Evolutionary conservation across 2,797 vertebrate species (phyloP), one percentile per base, ranked within the genome.

Genomic region (Galagoides demidoff): DNA sequence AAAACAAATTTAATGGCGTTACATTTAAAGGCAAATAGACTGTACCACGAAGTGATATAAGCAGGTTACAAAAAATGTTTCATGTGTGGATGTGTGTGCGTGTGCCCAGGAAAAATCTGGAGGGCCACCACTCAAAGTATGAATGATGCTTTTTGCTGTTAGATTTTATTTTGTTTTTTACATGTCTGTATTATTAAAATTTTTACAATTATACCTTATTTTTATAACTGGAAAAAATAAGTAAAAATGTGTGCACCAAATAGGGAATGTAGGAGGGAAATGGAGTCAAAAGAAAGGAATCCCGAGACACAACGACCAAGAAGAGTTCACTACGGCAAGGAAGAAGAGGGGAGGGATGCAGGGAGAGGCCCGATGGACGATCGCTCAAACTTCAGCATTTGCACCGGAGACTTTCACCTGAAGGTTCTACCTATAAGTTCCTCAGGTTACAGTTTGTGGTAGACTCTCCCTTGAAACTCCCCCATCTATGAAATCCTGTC

Each of bases 221-320:
- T 94, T 64, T 92, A 89, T 31, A 76, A 95, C 29, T 12, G 61
- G n/a, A 49, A 85, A 85, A 52, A 52, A 87, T 49, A 49, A 49
- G 45, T 49, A 11, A 49, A 49, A 49, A 49, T 49, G 45, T 49
- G 87, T 86, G 91, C 16, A 84, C 71, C 52, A 34, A 66, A 34
- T 52, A 66, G 37, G 83, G 2, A 34, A 23, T 85, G 14, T 86
- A 84, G 34, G 4, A 93, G n/a, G 25, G 20, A 25, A 61, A 76
- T 81, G 25, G 81, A 22, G 0, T 82, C 39, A 89, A 73, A 37
- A 49, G 70, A 79, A 90, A 73, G 20, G 73, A 74, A 89, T 13
- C 8, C 22, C 52, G 20, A 91, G 39, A 82, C 1, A 2, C 34
- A 49, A 19, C 49, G 34, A 71, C 23, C 77, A 82, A 92, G 61